Base-by-base conservation (phyloP, 2,113 vertebrate species). In the Lagopus muta region DNA sequence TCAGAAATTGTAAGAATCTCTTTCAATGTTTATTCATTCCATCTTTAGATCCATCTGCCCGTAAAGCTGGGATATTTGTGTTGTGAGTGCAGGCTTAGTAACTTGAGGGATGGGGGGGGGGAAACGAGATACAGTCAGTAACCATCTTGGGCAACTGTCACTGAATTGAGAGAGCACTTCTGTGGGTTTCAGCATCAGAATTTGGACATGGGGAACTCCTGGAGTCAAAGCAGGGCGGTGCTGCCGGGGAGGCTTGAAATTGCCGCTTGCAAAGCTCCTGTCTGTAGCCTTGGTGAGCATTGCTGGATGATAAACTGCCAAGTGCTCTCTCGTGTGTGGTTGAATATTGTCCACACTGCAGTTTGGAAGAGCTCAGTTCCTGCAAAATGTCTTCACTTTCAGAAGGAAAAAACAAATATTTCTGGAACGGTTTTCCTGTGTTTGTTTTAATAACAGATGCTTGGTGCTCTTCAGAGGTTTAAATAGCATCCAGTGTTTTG, bases 361-460 rank as follows among this genome's bases (percentile, higher is more conserved):
- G 10, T 52, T 66, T n/a, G 54, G 80, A 61, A 40, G 67, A 83
- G 72, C 64, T 1, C 66, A 91, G 86, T 71, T 90, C 72, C 82
- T 88, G 76, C 67, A 74, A 27, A 70, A 85, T 60, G 57, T 83
- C 88, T 71, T 83, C 50, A 11, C 70, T 89, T 38, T 74, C 87
- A 80, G 91, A 71, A 34, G 77, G 85, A 91, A 40, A 64, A 83
- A 89, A 50, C 3, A 80, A 77, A 60, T 77, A 20, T 77, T 92
- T 92, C 60, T 91, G 72, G 65, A 88, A 61, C 20, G 5, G 20
- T 61, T 89, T 88, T 69, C 43, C 38, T 60, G 22, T 75, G 50
- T 93, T 93, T 92, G 69, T 57, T 92, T 92, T 82, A 67, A 43
- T 30, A 86, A 65, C 94, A 89, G 87, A 66, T 93, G 71, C 24